Conservation (phyloP, 2,113 vertebrate genomes). For the Phyllopteryx taeniolatus region DNA sequence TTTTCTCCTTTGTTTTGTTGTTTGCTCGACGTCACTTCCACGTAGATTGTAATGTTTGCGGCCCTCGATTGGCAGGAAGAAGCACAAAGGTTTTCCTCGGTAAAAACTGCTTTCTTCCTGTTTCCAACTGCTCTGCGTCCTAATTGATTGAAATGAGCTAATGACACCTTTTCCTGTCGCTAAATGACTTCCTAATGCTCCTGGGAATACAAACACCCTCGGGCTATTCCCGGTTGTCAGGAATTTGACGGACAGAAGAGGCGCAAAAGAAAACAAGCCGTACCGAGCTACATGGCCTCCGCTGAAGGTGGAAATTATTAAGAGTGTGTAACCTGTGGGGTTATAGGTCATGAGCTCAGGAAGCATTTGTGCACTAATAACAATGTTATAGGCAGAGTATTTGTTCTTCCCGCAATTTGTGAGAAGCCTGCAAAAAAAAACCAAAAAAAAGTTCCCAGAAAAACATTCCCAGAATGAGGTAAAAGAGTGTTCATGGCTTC, state of each 20-base stretch:
- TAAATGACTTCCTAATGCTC: slow-evolving; percentile 54
- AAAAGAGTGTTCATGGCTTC: background rate
- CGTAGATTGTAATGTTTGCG: background rate
- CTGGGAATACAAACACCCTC: slow-evolving; percentile 52
- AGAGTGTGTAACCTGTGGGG: slow-evolving; percentile 27
- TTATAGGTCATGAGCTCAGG: slow-evolving; percentile 46
- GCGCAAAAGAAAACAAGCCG: background rate
- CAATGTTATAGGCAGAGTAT: slow-evolving; percentile 8
- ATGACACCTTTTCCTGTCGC: slow-evolving; percentile 64
- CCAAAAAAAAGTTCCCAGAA: background rate
- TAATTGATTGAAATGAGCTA: slow-evolving; percentile 69
- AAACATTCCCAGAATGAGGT: background rate
- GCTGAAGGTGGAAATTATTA: slow-evolving; percentile 23
- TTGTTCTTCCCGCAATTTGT: slow-evolving; percentile 29
- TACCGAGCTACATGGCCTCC: background rate
- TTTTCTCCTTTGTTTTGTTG: background rate
- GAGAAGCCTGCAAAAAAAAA: background rate
- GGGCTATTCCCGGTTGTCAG: slow-evolving; percentile 27
- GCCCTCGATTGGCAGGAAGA: background rate
- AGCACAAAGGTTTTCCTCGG: background rate
- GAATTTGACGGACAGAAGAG: slow-evolving; percentile 17
- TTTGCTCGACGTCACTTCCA: background rate
- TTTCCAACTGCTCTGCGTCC: slow-evolving; percentile 27
- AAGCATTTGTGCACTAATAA: slow-evolving; percentile 32
- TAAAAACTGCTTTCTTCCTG: slow-evolving; percentile 45